A percentile compares a stretch with the other conserved stretches of the same genome.
Conservation (phyloP, 1,140 invertebrate species). For the Ips nitidus region DNA sequence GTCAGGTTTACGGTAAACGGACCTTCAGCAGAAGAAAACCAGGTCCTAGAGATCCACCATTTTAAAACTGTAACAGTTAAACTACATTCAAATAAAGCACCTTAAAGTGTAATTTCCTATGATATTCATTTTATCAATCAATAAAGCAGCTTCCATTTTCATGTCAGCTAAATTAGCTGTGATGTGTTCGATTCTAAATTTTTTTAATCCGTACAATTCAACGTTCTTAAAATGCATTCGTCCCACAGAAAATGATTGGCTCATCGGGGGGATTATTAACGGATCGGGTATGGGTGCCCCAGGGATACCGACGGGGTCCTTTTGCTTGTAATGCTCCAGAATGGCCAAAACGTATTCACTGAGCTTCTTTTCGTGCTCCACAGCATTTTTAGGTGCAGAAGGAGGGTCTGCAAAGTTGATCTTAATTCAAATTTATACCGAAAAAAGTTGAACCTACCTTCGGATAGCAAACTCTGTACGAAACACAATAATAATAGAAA, state of each 20-base stretch:
- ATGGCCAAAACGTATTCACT: slow-evolving; percentile 70
- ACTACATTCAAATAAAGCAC: background rate
- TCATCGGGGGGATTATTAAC: slow-evolving; percentile 74
- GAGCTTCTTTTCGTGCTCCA: slow-evolving; percentile 62
- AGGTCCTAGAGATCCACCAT: slow-evolving; percentile 52
- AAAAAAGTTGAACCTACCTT: no score
- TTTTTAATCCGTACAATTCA: slow-evolving; percentile 72
- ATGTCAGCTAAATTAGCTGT: slow-evolving; percentile 67
- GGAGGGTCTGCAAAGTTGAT: no score
- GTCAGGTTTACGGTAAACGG: slow-evolving; percentile 74
- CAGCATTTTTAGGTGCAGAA: background rate
- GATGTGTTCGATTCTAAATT: slow-evolving; percentile 72
- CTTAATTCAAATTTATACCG: no score
- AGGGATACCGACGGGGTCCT: slow-evolving; percentile 76
- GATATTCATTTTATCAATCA: slow-evolving; percentile 68
- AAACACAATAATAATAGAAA: no score
- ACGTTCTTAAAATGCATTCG: slow-evolving; percentile 71
- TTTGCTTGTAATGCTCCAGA: slow-evolving; percentile 80
- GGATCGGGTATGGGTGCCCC: slow-evolving; percentile 76
- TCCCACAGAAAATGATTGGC: slow-evolving; percentile 68
- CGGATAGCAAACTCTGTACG: no score
- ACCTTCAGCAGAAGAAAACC: slow-evolving; percentile 68
- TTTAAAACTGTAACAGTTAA: background rate
- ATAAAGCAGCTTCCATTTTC: slow-evolving; percentile 67
- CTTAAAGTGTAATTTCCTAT: slow-evolving; percentile 74